phyloP scores from a whole-genome alignment of 1,140 invertebrate species.

The Cepaea nemoralis region DNA sequence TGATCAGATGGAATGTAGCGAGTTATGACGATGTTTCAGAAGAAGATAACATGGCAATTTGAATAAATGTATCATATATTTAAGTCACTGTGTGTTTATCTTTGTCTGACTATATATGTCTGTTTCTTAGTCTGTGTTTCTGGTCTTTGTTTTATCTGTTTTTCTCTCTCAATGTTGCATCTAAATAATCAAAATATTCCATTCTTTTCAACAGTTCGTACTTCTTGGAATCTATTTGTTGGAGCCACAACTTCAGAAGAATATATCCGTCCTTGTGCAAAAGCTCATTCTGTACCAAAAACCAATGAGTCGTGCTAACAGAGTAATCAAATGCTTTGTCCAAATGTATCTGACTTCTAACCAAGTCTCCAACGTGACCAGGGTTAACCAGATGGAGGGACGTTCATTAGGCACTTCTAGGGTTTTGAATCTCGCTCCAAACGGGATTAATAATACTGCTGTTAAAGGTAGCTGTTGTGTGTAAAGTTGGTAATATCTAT shows the following conservation, averaged over 20 bases:
- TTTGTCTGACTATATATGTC: no score
- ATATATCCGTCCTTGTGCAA: background rate
- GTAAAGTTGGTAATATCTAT: background rate
- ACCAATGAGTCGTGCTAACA: background rate
- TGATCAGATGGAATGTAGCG: no score
- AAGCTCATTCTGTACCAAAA: background rate
- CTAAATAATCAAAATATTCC: background rate
- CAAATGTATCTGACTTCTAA: background rate
- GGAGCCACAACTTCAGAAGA: background rate
- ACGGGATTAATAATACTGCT: background rate
- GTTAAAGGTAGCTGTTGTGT: background rate
- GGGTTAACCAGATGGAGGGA: background rate
- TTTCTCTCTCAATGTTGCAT: background rate
- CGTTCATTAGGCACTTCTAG: background rate
- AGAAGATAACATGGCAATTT: no score
- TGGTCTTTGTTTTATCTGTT: no score
- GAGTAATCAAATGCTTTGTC: background rate
- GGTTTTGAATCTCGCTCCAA: background rate
- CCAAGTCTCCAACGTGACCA: background rate
- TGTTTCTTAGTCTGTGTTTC: no score
- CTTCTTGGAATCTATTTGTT: background rate
- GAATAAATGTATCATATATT: no score
- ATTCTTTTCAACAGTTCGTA: background rate
- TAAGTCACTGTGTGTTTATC: no score
- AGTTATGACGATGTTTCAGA: no score